A percentile compares a stretch with the other conserved stretches of the same genome.
Evolutionary conservation across 2,888 invertebrate genomes (phyloP).

Genomic region (Emesis russula): DNA sequence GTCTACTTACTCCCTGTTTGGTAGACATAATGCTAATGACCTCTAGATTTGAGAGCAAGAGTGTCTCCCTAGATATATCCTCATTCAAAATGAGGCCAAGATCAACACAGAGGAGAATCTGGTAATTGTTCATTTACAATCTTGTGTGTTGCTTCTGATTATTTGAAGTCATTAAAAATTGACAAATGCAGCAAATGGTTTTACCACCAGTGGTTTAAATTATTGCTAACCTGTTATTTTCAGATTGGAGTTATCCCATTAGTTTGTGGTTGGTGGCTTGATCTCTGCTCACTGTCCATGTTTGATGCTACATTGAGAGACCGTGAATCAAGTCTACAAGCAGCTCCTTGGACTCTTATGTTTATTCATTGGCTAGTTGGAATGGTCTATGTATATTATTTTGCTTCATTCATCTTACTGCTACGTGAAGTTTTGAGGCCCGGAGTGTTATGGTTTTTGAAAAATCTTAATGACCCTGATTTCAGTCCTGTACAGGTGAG

Average conservation of each 20-base stretch:
- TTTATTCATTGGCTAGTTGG: constrained; percentile 99
- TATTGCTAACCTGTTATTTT: constrained; percentile 38
- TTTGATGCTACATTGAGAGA: constrained; percentile 99
- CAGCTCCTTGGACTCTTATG: constrained; percentile 99
- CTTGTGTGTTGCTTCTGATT: too few species aligned
- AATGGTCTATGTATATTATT: constrained; percentile 99
- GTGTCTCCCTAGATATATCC: too few species aligned
- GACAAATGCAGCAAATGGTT: too few species aligned
- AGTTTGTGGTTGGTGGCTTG: constrained; percentile 99
- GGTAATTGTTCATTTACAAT: too few species aligned
- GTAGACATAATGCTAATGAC: too few species aligned
- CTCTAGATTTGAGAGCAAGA: too few species aligned
- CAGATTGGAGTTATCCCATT: constrained; percentile 99
- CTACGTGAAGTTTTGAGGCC: constrained; percentile 99
- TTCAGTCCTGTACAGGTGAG: constrained; percentile 99
- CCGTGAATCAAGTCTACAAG: constrained; percentile 98
- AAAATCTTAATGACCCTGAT: constrained; percentile 99
- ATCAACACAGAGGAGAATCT: too few species aligned
- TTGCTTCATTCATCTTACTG: constrained; percentile 99
- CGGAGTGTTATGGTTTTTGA: constrained; percentile 99
- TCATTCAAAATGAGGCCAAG: too few species aligned
- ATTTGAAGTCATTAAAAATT: too few species aligned
- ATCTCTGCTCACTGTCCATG: constrained; percentile 99
- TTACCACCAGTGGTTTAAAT: too few species aligned
- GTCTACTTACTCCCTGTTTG: too few species aligned